Evolutionary conservation across 1,140 invertebrate species (phyloP).

Genomic region (Latrodectus geometricus): DNA sequence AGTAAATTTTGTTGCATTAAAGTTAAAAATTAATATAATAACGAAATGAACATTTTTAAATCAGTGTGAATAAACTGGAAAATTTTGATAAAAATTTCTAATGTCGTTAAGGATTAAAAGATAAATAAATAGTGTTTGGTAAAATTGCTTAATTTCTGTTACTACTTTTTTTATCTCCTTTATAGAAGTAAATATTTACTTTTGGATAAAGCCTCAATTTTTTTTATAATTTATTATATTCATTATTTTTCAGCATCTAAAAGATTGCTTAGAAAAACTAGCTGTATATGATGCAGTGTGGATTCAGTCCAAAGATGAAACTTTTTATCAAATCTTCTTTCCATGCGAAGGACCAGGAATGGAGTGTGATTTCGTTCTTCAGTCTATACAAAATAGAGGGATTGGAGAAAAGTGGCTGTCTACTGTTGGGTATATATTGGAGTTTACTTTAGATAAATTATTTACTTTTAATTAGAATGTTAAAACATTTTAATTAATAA

Average conservation of each 20-base stretch:
- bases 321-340: conserved; percentile 65
- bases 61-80: too few relatives aligned
- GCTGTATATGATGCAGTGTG: conserved; percentile 64
- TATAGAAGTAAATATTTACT: too few relatives aligned
- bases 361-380: conserved; percentile 66
- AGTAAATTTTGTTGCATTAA: too few relatives aligned
- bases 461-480: too few relatives aligned
- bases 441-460: too few relatives aligned
- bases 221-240: neutral
- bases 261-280: conserved; percentile 57
- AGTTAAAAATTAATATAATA: too few relatives aligned
- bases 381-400: conserved; percentile 65
- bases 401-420: conserved; percentile 66
- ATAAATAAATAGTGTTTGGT: too few relatives aligned
- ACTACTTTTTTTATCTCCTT: too few relatives aligned
- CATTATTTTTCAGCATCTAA: conserved; percentile 60
- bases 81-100: too few relatives aligned
- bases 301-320: conserved; percentile 58
- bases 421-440: conserved; percentile 66
- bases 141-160: too few relatives aligned
- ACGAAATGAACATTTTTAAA: too few relatives aligned
- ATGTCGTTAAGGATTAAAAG: too few relatives aligned
- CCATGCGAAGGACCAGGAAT: conserved; percentile 62
- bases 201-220: neutral
- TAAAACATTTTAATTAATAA: neutral